Base-by-base conservation (phyloP, 2,888 invertebrate species). In the Sylvicola cinctus region DNA sequence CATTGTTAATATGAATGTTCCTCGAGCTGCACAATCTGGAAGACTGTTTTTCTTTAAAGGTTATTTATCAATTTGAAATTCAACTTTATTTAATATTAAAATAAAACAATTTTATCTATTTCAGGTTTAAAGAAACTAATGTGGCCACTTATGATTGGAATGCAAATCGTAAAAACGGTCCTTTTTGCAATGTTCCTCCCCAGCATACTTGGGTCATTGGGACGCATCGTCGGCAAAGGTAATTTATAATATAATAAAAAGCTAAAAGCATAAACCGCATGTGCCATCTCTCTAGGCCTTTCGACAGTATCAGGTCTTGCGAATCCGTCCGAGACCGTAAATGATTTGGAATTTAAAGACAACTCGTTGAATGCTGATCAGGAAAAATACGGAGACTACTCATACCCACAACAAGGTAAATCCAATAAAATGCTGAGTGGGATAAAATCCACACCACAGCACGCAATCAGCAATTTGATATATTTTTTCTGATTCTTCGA, bases 151-250 rank as follows among this genome's bases (percentile, higher is more conserved):
- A 67, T 84, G 46, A 71, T 87, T 48, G 85, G 80, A 2, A 70
- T 76, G 4, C 83, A 85, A 58, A 66, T 85, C 34, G 64, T 83
- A 45, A 87, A 87, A 58, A 79, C 80, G 25, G 67, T 84, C 31
- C 59, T 85, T 15, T 66, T 85, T 23, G 84, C 83, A 7, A 70
- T 85, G 62, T 84, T 87, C 55, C 63, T 85, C 49, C 84, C 84
- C 1, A 79, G 80, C 39, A 71, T 85, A 38, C 63, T 85, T 40
- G 83, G 84, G 35, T 78, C 79, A 44, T 66, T 84, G 37, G 81
- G 81, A 34, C 81, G 81, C 58, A 68, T 84, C 39, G 70, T 83
- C 37, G 80, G 81, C 36, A 84, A 84, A 68, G 83, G 84, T 71
- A 55, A 55, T 47, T 43, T 8, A 13, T 23, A 32, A 4, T 36